Conservation (phyloP, 2,113 vertebrate species). For the Bos indicus region DNA sequence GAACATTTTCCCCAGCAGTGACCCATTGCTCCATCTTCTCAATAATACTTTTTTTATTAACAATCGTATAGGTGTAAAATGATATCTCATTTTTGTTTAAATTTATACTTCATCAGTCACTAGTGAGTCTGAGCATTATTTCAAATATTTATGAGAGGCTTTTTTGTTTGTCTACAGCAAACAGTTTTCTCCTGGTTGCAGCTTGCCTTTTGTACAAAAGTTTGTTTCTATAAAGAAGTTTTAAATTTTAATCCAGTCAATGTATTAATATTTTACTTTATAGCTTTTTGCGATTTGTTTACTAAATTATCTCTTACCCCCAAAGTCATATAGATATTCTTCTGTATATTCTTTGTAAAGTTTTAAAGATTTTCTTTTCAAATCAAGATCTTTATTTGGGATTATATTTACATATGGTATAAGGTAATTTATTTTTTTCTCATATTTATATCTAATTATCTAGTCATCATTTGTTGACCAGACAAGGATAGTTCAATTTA, state of each 20-base stretch:
- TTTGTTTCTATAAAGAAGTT: background rate
- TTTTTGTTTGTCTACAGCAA: background rate
- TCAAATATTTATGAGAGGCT: background rate
- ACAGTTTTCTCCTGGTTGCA: background rate
- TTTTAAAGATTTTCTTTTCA: background rate
- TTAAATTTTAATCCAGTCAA: background rate
- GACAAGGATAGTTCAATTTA: background rate
- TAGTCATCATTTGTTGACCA: background rate
- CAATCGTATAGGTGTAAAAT: background rate
- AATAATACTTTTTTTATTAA: background rate
- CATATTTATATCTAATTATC: background rate
- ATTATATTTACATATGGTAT: background rate
- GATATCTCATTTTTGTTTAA: background rate
- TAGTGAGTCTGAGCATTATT: background rate
- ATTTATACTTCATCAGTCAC: background rate
- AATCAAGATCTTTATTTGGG: background rate
- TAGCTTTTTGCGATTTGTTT: background rate
- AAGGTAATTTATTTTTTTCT: background rate
- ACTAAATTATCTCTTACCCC: background rate
- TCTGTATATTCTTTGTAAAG: background rate
- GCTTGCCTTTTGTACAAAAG: background rate
- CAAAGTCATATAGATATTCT: background rate
- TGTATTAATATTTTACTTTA: background rate
- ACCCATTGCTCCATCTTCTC: slow-evolving; percentile 8
- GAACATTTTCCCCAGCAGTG: background rate